phyloP scores from a whole-genome alignment of 2,888 invertebrate genomes.

The Hyposoter didymator region DNA sequence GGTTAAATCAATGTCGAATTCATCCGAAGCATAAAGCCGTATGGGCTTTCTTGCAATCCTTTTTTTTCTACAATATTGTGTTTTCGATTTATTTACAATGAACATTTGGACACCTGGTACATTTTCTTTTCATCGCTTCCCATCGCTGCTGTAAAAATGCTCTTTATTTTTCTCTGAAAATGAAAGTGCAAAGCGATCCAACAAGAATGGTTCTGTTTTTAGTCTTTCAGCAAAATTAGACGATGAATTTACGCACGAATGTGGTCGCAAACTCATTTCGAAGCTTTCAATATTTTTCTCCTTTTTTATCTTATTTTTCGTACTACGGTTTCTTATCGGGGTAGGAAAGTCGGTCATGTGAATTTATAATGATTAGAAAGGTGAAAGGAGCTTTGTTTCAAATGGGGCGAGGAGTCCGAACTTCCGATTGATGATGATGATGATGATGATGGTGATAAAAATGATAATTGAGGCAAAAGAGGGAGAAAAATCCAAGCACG shows the following conservation, averaged over 20 bases:
- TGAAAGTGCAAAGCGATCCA: conserved; percentile 15
- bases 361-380: conserved; percentile 59
- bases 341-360: conserved; percentile 59
- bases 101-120: conserved; percentile 2
- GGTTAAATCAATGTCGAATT: neutral
- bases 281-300: conserved; percentile 1
- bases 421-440: conserved; percentile 77
- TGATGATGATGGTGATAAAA: conserved; percentile 39
- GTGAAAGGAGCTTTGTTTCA: conserved; percentile 71
- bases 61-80: neutral
- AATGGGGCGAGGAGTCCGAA: conserved; percentile 78
- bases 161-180: neutral
- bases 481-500: conserved; percentile 72
- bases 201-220: conserved; percentile 12
- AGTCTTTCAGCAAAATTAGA: neutral
- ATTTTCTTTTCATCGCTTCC: neutral
- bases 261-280: conserved; percentile 30
- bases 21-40: neutral
- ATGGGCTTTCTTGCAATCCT: neutral
- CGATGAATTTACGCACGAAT: conserved; percentile 10
- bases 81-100: neutral
- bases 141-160: neutral
- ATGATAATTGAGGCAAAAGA: conserved; percentile 71
- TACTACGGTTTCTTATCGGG: conserved; percentile 35
- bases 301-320: neutral